phyloP scores from a whole-genome alignment of 2,797 vertebrate species.

The Melanotaenia boesemani region DNA sequence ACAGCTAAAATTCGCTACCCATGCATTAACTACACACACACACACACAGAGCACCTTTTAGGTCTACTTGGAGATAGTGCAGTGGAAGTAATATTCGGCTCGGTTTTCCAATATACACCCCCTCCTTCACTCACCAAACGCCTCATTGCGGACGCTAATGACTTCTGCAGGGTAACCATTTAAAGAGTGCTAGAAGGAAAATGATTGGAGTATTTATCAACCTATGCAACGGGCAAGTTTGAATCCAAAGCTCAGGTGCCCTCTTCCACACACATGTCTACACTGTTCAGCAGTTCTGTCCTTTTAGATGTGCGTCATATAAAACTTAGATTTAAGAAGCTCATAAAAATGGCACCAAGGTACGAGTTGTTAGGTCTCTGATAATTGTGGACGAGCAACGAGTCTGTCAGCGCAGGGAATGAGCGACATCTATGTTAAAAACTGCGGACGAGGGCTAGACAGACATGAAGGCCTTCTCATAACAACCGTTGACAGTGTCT shows the following conservation, averaged over 20 bases:
- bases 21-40: slow-evolving; percentile 21
- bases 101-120: slow-evolving; percentile 73
- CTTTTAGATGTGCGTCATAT: slow-evolving; percentile 32
- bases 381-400: slow-evolving; percentile 29
- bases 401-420: slow-evolving; percentile 36
- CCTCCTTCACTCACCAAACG: slow-evolving; percentile 53
- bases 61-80: slow-evolving; percentile 55
- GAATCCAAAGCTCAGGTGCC: slow-evolving; percentile 56
- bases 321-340: slow-evolving; percentile 47
- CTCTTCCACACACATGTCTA: slow-evolving; percentile 25
- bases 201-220: slow-evolving; percentile 77
- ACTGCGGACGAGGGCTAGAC: slow-evolving; percentile 37
- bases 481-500: slow-evolving; percentile 72
- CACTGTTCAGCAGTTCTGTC: slow-evolving; percentile 27
- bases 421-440: slow-evolving; percentile 63
- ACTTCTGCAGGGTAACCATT: slow-evolving; percentile 78
- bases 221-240: slow-evolving; percentile 50
- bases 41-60: slow-evolving; percentile 28
- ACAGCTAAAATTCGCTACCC: slow-evolving; percentile 63
- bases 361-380: slow-evolving; percentile 21
- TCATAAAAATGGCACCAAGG: slow-evolving; percentile 41
- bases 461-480: slow-evolving; percentile 69
- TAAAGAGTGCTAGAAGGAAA: slow-evolving; percentile 72
- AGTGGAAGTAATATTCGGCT: slow-evolving; percentile 66
- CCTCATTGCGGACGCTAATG: slow-evolving; percentile 80